Base-by-base conservation (phyloP, 2,888 invertebrate species). In the Eupithecia insigniata region DNA sequence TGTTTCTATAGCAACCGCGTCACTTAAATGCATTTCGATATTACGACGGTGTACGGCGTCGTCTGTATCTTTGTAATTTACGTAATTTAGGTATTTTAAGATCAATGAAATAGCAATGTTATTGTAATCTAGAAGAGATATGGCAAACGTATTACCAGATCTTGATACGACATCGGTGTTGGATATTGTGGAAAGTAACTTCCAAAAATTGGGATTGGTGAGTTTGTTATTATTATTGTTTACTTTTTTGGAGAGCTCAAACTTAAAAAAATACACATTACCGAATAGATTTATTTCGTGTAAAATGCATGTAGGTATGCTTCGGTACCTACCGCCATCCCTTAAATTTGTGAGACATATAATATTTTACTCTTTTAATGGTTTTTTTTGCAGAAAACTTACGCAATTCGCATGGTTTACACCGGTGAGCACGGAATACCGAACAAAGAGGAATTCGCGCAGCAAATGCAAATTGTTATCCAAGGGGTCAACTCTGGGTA, bases 401-500 rank as follows among this genome's bases (percentile, higher is more conserved):
- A 90, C 75, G 90, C 92, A 1, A 87, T 91, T 77, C 92, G 94
- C 58, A 88, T 94, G 84, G 88, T 95, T 75, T 95, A 94, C 77
- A 85, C 87, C 5, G 94, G 94, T 1, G 93, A 94, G 72, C 94
- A 95, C 77, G 82, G 84, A 1, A 77, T 92, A 46, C 75, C 82
- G 0, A n/a, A 26, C 5, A 89, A 88, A 78, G 85, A 89, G 6
- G 90, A 91, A 70, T 83, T 94, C 60, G 89, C 89, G 66, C 71
- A 83, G 34, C 80, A 87, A 36, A 89, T 94, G 73, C 71, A 83
- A 46, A 84, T 84, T 71, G 87, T 88, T 1, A 82, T 95, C 12
- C 71, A 84, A 8, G 83, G 73, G 64, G 91, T 92, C 2, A 95
- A 95, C 76, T 83, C 90, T 0, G 77, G 81, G 6, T 94, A 94